Evolutionary conservation across 1,140 invertebrate genomes (phyloP).

Genomic region (Ruditapes philippinarum): DNA sequence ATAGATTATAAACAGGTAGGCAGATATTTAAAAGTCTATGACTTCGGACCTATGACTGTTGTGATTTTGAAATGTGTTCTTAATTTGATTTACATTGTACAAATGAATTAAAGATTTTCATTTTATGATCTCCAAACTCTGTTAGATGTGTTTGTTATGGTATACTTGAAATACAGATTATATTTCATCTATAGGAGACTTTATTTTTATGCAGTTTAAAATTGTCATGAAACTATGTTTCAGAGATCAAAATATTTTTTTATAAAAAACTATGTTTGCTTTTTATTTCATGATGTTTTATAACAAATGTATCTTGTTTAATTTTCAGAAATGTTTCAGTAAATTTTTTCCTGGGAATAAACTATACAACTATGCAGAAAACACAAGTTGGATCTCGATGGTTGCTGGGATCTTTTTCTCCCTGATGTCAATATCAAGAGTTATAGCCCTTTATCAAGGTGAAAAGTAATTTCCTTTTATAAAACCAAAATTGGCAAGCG

Average conservation of each 20-base stretch:
- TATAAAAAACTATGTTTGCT: background rate
- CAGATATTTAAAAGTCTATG: background rate
- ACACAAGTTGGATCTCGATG: conserved; percentile 91
- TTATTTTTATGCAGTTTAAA: too few species aligned
- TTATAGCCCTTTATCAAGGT: conserved; percentile 88
- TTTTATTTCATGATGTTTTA: background rate
- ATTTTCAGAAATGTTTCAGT: conserved; percentile 89
- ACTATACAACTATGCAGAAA: conserved; percentile 90
- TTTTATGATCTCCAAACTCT: too few species aligned
- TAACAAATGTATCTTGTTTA: background rate
- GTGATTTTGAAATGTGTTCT: too few species aligned
- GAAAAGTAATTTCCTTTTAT: conserved; percentile 21
- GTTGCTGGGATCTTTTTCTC: conserved; percentile 89
- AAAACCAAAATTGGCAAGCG: too few species aligned
- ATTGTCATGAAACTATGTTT: too few species aligned
- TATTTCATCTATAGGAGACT: too few species aligned
- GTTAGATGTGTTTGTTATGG: too few species aligned
- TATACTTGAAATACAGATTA: too few species aligned
- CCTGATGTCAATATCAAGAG: conserved; percentile 88
- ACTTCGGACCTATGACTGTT: too few species aligned
- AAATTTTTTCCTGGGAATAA: conserved; percentile 88
- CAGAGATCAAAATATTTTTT: too few species aligned
- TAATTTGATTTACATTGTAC: too few species aligned
- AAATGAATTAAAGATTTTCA: too few species aligned
- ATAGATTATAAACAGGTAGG: conserved; percentile 82